Conservation (phyloP, 2,797 vertebrate species). For the Scolopax rusticola region DNA sequence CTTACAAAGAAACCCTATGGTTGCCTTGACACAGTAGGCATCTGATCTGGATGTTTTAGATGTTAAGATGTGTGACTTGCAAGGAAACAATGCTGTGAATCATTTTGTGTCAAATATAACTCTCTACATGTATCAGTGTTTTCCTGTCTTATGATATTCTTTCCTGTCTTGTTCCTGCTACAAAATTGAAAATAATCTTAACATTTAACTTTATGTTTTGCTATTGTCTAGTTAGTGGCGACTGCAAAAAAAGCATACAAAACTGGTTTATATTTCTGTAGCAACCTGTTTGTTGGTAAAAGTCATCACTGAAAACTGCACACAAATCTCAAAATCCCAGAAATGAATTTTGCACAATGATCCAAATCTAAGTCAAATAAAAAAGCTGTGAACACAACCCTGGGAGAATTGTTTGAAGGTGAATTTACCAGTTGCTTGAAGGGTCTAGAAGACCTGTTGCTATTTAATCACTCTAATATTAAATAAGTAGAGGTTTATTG, state of each 20-base stretch:
- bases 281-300: neutral
- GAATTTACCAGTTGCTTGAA: neutral
- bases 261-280: neutral
- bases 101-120: neutral
- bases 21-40: too few species aligned
- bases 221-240: neutral
- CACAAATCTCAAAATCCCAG: neutral
- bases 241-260: neutral
- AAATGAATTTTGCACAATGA: neutral
- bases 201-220: neutral
- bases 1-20: neutral
- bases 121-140: neutral
- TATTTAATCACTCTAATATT: neutral
- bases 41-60: neutral
- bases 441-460: neutral
- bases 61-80: neutral
- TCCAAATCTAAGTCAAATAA: neutral
- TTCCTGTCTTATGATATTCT: neutral
- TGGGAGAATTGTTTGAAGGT: neutral
- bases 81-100: neutral
- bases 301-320: neutral
- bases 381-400: neutral
- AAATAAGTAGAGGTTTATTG: neutral
- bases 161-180: neutral
- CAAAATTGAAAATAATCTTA: neutral